Evolutionary conservation across 2,797 vertebrate species (phyloP).

Genomic region (Benthosema pterotum): DNA sequence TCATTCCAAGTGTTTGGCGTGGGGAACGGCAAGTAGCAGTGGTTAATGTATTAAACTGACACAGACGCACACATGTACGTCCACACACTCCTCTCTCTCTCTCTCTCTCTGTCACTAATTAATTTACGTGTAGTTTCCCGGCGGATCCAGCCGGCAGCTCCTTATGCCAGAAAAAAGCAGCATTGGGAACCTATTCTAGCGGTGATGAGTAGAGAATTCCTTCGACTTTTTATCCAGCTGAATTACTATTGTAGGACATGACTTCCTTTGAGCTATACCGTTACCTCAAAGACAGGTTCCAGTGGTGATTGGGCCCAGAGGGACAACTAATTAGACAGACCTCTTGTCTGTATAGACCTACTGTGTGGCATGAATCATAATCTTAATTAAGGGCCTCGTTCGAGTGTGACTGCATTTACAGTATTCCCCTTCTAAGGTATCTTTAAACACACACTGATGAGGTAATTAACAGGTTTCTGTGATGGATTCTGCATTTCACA

Average conservation of each 20-base stretch:
- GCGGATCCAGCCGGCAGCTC: no score
- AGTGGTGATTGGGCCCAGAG: constrained; percentile 45
- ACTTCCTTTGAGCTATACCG: constrained; percentile 31
- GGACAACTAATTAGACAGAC: constrained; percentile 62
- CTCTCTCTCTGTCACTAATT: no score
- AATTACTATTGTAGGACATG: constrained; percentile 34
- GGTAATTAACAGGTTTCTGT: constrained; percentile 56
- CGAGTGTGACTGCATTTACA: constrained; percentile 48
- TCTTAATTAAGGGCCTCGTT: constrained; percentile 59
- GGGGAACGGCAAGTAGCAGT: no score
- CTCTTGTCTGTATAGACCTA: constrained; percentile 46
- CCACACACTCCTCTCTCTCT: no score
- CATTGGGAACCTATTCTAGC: no score
- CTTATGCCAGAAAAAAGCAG: no score
- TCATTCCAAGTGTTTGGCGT: no score
- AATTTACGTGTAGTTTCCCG: no score
- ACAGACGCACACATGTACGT: no score
- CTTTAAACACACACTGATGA: constrained; percentile 49
- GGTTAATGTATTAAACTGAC: no score
- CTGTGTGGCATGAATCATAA: constrained; percentile 56
- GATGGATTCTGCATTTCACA: constrained; percentile 35
- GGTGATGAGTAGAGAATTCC: constrained; percentile 17
- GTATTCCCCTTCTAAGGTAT: constrained; percentile 24
- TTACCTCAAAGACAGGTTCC: constrained; percentile 35
- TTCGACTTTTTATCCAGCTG: constrained; percentile 1